Percentiles rank a stretch among this genome's conserved stretches.
Evolutionary conservation across 2,113 vertebrate species (phyloP).

Genomic region (Camelus dromedarius): DNA sequence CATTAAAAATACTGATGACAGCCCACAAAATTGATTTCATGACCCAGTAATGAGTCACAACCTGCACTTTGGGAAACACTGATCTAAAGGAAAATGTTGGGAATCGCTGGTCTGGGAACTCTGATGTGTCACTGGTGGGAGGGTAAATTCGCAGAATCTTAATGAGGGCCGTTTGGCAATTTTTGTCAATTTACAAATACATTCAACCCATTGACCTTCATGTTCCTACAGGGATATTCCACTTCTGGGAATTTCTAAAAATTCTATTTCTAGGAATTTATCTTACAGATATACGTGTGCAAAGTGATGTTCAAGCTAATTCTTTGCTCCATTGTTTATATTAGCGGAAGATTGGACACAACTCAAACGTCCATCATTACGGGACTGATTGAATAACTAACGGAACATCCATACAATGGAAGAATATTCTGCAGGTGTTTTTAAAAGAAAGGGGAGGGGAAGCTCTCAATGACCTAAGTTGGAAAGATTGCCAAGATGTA

Average conservation of each 20-base stretch:
- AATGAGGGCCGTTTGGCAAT: constrained; percentile 36
- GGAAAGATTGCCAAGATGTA: constrained; percentile 66
- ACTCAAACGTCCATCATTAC: constrained; percentile 36
- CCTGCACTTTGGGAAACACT: constrained; percentile 1
- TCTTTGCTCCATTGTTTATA: constrained; percentile 48
- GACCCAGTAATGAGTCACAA: constrained; percentile 56
- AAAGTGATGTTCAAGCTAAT: constrained; percentile 34
- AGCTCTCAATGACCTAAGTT: background rate
- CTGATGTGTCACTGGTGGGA: background rate
- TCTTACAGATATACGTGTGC: constrained; percentile 40
- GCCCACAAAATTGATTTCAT: constrained; percentile 6
- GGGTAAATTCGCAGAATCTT: constrained; percentile 39
- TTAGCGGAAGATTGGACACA: constrained; percentile 51
- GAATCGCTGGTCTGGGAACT: background rate
- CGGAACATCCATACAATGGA: constrained; percentile 48
- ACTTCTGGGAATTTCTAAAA: constrained; percentile 32
- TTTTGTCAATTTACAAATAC: constrained; percentile 18
- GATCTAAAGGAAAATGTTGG: constrained; percentile 37
- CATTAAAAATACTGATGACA: constrained; percentile 53
- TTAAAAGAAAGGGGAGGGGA: background rate
- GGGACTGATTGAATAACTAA: constrained; percentile 24
- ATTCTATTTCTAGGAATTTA: constrained; percentile 48
- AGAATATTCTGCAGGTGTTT: constrained; percentile 21
- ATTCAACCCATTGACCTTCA: background rate
- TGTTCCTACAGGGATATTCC: background rate